Percentiles rank a stretch among this genome's conserved stretches.
Conservation (phyloP, 2,888 invertebrate species). For the Epsilonema sp. region DNA sequence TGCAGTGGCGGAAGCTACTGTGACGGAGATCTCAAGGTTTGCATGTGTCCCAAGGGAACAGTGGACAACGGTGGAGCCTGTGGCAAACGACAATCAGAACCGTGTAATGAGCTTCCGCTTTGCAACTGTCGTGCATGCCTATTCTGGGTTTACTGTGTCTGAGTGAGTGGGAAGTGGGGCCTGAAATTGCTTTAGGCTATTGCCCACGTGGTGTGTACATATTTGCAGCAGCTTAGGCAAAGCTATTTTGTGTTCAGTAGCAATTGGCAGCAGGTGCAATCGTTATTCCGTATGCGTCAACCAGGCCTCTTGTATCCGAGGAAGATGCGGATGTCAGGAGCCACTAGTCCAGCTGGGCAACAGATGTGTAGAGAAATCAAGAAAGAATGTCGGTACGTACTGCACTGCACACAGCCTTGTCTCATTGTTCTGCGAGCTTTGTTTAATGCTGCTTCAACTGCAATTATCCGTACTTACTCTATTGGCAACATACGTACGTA, state of each 20-base stretch:
- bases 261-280: neutral
- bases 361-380: neutral
- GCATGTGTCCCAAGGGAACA: slow-evolving; percentile 3
- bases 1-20: slow-evolving; percentile 6
- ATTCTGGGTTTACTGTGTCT: no score
- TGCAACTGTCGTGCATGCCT: no score
- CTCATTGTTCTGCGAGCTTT: neutral
- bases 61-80: slow-evolving; percentile 4
- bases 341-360: neutral
- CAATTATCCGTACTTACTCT: no score
- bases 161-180: no score
- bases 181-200: no score
- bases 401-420: neutral
- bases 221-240: no score
- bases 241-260: neutral
- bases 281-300: neutral
- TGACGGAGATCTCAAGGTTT: neutral
- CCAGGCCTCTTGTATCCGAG: neutral
- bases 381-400: neutral
- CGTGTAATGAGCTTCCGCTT: no score
- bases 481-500: no score
- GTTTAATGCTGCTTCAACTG: no score
- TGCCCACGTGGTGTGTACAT: no score
- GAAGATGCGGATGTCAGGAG: neutral
- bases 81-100: neutral